Conservation (phyloP, 2,888 invertebrate species). For the Eucera pruinosa region DNA sequence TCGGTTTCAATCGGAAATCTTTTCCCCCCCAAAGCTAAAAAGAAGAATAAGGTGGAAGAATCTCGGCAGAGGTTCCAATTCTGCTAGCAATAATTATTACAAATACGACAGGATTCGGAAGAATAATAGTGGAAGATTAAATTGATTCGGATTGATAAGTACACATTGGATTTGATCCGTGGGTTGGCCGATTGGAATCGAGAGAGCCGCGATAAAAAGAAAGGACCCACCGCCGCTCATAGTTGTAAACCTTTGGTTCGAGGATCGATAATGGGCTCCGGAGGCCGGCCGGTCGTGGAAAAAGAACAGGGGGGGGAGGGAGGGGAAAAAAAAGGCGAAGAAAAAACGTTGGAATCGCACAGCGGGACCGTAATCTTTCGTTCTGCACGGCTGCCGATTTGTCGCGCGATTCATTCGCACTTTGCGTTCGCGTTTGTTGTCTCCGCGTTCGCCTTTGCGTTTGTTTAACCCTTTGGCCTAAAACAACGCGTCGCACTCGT, state of each 20-base stretch:
- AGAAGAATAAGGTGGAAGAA: too few relatives aligned
- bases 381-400: slow-evolving; percentile 42
- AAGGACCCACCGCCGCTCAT: slow-evolving; percentile 21
- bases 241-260: slow-evolving; percentile 37
- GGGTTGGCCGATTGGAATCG: slow-evolving; percentile 9
- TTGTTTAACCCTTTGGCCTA: too few relatives aligned
- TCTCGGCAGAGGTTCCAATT: too few relatives aligned
- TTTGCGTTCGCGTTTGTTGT: slow-evolving; percentile 19
- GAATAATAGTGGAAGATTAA: slow-evolving; percentile 18
- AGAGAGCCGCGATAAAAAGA: slow-evolving; percentile 21
- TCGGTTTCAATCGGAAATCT: too few relatives aligned
- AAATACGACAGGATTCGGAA: not conserved
- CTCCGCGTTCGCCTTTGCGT: too few relatives aligned
- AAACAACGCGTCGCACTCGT: too few relatives aligned
- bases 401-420: slow-evolving; percentile 40
- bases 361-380: slow-evolving; percentile 44
- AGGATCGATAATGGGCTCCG: slow-evolving; percentile 47
- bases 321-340: slow-evolving; percentile 19
- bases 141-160: slow-evolving; percentile 32
- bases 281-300: too few relatives aligned
- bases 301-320: too few relatives aligned
- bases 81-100: not conserved
- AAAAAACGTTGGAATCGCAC: slow-evolving; percentile 39
- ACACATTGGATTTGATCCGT: slow-evolving; percentile 13
- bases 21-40: too few relatives aligned